Base-by-base conservation (phyloP, 2,888 invertebrate species). In the Octonoba sinensis region DNA sequence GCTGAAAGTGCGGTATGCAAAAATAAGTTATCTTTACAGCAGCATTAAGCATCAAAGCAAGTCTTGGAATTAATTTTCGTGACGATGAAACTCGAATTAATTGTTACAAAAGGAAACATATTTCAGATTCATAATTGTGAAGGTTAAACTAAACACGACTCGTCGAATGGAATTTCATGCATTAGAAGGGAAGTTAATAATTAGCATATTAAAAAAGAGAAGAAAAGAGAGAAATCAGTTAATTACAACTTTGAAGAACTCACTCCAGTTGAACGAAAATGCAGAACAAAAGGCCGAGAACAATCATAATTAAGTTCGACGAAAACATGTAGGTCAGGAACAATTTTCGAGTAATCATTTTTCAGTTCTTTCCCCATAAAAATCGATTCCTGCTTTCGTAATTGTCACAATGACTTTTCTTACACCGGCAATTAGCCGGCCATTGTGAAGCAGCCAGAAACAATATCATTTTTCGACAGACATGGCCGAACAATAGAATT, bases 291-390 rank as follows among this genome's bases (percentile, higher is more conserved):
- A 27, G 70, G 56, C 47, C n/a, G n/a, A 16, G 78, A 79, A 79
- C 78, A 79, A 79, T 79, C 78, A 72, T 79, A 79, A 79, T 79
- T 79, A 79, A 70, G 77, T 77, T 77, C 77, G 77, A 70, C 70
- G 77, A 77, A 77, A 72, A 72, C 78, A 79, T 72, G 71, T 79
- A 79, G 78, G 78, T 79, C 78, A 79, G 78, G 73, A 73, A 79
- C 78, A 79, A 79, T 79, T 79, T 79, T 72, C 60, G 78, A 79
- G 72, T 79, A 79, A 79, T 79, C 78, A 79, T 79, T 79, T 79
- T 79, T 79, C 78, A 79, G 78, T 72, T 65, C 71, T 65, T 78
- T 65, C 49, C 56, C 65, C 77, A 78, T 72, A 66, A 79, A 79
- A 79, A 79, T 79, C 78, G 72, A 79, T 79, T 72, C 51, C 66